Conservation (phyloP, 2,113 vertebrate genomes). For the Embiotoca jacksoni region DNA sequence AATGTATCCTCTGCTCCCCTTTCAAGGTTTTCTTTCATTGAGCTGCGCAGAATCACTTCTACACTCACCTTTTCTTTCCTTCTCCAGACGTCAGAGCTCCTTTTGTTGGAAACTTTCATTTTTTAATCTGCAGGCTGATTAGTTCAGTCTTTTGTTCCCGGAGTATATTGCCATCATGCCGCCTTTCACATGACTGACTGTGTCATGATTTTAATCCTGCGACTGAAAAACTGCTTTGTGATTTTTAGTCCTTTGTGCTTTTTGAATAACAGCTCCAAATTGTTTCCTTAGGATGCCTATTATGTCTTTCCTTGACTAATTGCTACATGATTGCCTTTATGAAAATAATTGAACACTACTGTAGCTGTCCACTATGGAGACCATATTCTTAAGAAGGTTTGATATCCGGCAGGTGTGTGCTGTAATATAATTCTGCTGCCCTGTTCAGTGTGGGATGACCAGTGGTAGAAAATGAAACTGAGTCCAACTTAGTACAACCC, state of each 20-base stretch:
- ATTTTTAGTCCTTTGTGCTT: conserved; percentile 70
- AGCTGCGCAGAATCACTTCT: conserved; percentile 33
- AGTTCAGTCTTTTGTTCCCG: conserved; percentile 72
- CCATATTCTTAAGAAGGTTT: conserved; percentile 21
- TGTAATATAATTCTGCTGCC: conserved; percentile 18
- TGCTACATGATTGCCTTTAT: conserved; percentile 69
- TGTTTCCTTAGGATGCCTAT: conserved; percentile 54
- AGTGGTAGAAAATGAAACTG: neutral
- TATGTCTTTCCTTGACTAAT: conserved; percentile 62
- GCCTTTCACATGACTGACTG: conserved; percentile 67
- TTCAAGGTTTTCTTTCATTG: conserved; percentile 45
- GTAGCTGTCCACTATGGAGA: conserved; percentile 34
- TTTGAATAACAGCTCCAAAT: conserved; percentile 54
- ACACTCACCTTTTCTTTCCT: conserved; percentile 83
- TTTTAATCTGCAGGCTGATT: conserved; percentile 61
- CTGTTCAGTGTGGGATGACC: conserved; percentile 13
- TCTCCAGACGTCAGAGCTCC: conserved; percentile 60
- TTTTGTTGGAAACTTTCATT: conserved; percentile 59
- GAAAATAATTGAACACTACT: conserved; percentile 53
- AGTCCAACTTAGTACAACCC: neutral
- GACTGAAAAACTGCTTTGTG: conserved; percentile 66
- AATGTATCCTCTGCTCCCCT: conserved; percentile 12
- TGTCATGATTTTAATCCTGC: conserved; percentile 66
- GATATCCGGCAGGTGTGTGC: conserved; percentile 10
- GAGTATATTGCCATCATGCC: conserved; percentile 46